Evolutionary conservation across 2,888 invertebrate species (phyloP).

Genomic region (Caenorhabditis drosophilae): DNA sequence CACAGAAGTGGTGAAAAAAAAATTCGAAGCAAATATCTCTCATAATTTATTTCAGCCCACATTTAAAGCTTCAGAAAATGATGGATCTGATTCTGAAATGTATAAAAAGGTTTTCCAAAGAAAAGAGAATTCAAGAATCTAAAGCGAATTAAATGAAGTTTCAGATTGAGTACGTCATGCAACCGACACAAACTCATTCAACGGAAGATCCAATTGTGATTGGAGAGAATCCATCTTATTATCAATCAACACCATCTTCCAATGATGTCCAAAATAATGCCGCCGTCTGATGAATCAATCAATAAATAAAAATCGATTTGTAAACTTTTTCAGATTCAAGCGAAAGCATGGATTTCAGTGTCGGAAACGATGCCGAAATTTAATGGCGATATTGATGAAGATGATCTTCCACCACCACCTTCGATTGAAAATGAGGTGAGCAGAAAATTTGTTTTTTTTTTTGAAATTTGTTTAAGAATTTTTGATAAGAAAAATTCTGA

Average conservation of each 20-base stretch:
- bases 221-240: constrained; percentile 25
- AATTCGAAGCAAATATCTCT: too few relatives aligned
- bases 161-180: constrained; percentile 24
- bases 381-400: constrained; percentile 40
- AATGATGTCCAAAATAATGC: too few relatives aligned
- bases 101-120: constrained; percentile 19
- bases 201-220: constrained; percentile 19
- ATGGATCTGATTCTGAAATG: constrained; percentile 22
- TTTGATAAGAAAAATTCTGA: background rate
- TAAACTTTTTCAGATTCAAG: constrained; percentile 17
- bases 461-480: background rate
- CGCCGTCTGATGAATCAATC: too few relatives aligned
- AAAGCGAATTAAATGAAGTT: too few relatives aligned
- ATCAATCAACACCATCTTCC: background rate
- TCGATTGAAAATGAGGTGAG: constrained; percentile 2
- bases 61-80: background rate
- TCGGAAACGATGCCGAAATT: constrained; percentile 29
- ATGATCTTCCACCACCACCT: constrained; percentile 36
- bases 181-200: constrained; percentile 7
- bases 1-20: background rate
- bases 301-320: too few relatives aligned
- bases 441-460: background rate
- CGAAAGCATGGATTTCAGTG: constrained; percentile 36
- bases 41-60: background rate
- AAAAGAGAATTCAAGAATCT: background rate